phyloP scores from a whole-genome alignment of 2,797 vertebrate genomes.

The Echeneis naucrates region DNA sequence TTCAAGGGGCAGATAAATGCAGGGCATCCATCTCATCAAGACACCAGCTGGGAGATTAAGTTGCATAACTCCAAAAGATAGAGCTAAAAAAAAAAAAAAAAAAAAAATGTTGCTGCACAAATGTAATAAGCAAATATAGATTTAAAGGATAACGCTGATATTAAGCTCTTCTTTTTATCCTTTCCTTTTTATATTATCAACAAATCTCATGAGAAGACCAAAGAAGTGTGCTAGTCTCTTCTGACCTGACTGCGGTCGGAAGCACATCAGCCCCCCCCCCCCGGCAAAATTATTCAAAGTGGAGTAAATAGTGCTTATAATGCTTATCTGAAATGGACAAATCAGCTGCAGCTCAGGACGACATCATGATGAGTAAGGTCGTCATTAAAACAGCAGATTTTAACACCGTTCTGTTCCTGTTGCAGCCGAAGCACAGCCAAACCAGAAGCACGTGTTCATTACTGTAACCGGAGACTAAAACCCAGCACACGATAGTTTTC shows the following conservation, averaged over 20 bases:
- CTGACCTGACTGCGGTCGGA: neutral
- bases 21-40: constrained; percentile 8
- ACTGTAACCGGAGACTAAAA: no score
- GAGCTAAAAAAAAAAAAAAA: no score
- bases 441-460: no score
- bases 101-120: neutral
- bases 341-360: no score
- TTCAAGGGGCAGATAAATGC: constrained; percentile 26
- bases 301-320: no score
- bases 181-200: neutral
- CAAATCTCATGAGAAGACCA: neutral
- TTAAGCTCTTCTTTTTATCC: neutral
- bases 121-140: neutral
- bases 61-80: neutral
- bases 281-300: no score
- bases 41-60: neutral
- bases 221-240: neutral
- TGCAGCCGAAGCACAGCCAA: no score
- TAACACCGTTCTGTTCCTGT: no score
- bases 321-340: no score
- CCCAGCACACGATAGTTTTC: neutral
- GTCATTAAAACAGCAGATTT: no score
- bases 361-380: no score
- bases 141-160: neutral
- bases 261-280: neutral